Conservation (phyloP, 2,888 invertebrate genomes). For the Choreutis nemorana region DNA sequence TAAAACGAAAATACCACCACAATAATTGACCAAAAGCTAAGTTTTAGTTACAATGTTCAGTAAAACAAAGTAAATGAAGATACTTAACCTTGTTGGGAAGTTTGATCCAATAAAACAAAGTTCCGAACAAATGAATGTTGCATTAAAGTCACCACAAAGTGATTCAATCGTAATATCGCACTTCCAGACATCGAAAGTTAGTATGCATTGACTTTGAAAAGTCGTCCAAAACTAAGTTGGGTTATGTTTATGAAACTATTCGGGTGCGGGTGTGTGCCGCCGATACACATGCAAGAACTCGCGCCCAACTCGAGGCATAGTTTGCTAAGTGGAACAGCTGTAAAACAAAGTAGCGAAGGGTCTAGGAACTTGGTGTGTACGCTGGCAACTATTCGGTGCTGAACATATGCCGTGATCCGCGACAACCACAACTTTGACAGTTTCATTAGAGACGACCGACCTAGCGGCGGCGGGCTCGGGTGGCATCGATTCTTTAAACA, state of each 20-base stretch:
- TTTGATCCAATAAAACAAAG: conserved; percentile 59
- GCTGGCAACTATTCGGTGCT: conserved; percentile 43
- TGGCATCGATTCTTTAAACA: conserved; percentile 56
- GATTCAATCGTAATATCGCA: conserved; percentile 65
- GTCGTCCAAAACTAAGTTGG: conserved; percentile 66
- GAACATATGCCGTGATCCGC: conserved; percentile 28
- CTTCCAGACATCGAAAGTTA: conserved; percentile 64
- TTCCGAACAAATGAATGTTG: conserved; percentile 63
- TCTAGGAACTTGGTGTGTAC: conserved; percentile 63
- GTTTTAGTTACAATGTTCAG: conserved; percentile 12
- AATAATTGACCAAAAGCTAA: conserved; percentile 11
- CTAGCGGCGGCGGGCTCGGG: conserved; percentile 26
- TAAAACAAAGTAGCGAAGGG: conserved; percentile 67
- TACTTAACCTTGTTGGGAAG: conserved; percentile 50
- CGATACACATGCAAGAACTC: conserved; percentile 66
- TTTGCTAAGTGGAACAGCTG: conserved; percentile 67
- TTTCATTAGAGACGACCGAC: conserved; percentile 38
- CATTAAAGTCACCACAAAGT: conserved; percentile 60
- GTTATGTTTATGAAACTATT: conserved; percentile 68
- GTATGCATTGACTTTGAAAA: conserved; percentile 68
- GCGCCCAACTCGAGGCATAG: conserved; percentile 64
- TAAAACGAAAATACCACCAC: no score
- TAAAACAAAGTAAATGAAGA: conserved; percentile 34
- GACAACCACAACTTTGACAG: conserved; percentile 41
- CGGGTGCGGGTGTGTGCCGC: conserved; percentile 60